Conservation (phyloP, 2,113 vertebrate species). For the Oenanthe melanoleuca region DNA sequence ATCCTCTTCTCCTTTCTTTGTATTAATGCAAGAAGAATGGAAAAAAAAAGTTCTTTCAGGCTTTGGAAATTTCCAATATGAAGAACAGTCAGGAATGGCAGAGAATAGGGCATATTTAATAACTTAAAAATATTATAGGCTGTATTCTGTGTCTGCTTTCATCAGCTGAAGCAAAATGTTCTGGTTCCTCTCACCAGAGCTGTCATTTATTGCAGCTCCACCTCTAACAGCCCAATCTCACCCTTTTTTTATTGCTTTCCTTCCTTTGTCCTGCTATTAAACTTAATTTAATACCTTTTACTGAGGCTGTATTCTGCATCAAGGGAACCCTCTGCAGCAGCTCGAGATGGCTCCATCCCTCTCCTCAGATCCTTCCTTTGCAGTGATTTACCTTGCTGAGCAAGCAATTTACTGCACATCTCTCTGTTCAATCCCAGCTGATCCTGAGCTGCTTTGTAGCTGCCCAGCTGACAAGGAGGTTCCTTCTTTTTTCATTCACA, state of each 20-base stretch:
- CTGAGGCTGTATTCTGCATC: background rate
- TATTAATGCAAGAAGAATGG: background rate
- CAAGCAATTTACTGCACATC: constrained; percentile 25
- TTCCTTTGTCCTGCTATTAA: constrained; percentile 35
- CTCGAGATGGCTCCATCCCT: background rate
- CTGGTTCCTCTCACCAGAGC: background rate
- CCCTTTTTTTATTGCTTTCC: constrained; percentile 24
- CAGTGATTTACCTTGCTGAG: background rate
- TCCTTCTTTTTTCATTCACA: background rate
- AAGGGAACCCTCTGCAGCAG: background rate
- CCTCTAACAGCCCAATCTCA: constrained; percentile 1
- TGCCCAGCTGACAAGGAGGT: background rate
- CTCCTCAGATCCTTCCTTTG: constrained; percentile 5
- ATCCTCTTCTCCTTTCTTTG: background rate
- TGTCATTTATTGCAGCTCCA: constrained; percentile 27
- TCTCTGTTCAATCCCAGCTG: background rate
- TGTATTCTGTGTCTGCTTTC: background rate
- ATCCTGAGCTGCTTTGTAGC: background rate
- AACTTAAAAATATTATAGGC: background rate
- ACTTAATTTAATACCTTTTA: constrained; percentile 32
- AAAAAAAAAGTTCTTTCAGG: background rate
- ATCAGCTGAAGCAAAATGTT: background rate
- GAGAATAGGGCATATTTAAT: background rate
- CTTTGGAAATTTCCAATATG: background rate
- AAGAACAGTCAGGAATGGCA: background rate